Conservation (phyloP, 1,140 invertebrate species). For the Trichonephila clavata region DNA sequence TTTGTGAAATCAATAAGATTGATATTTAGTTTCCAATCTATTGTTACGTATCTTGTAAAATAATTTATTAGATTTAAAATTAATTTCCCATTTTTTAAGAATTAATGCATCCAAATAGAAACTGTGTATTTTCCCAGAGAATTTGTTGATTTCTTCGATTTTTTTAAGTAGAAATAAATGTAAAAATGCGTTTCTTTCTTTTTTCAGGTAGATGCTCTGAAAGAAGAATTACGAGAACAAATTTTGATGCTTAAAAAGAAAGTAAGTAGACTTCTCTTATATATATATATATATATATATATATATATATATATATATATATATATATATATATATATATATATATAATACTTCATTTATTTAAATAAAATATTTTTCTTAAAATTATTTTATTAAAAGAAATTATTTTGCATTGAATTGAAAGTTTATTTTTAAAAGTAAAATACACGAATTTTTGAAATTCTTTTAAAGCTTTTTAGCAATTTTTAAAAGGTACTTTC, state of each 20-base stretch:
- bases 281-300: too few species aligned
- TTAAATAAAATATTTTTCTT: too few species aligned
- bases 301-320: too few species aligned
- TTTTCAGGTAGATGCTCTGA: constrained; percentile 58
- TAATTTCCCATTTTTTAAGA: not conserved
- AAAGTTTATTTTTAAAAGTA: too few species aligned
- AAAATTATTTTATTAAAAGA: too few species aligned
- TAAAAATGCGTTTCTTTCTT: not conserved
- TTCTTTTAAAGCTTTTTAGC: too few species aligned
- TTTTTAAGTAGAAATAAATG: not conserved
- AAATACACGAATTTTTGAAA: too few species aligned
- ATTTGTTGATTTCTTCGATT: not conserved
- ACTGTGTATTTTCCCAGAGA: too few species aligned
- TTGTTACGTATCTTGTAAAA: not conserved
- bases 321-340: too few species aligned
- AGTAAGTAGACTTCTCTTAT: not conserved
- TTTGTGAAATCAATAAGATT: not conserved
- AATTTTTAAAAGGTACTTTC: too few species aligned
- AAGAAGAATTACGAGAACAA: constrained; percentile 67
- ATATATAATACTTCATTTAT: too few species aligned
- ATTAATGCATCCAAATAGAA: not conserved
- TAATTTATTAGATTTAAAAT: not conserved
- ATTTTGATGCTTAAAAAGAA: constrained; percentile 43
- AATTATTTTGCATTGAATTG: too few species aligned
- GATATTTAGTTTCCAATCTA: not conserved